Percentiles rank a stretch among this genome's conserved stretches.
Conservation (phyloP, 1,140 invertebrate species). For the Ladona fulva region DNA sequence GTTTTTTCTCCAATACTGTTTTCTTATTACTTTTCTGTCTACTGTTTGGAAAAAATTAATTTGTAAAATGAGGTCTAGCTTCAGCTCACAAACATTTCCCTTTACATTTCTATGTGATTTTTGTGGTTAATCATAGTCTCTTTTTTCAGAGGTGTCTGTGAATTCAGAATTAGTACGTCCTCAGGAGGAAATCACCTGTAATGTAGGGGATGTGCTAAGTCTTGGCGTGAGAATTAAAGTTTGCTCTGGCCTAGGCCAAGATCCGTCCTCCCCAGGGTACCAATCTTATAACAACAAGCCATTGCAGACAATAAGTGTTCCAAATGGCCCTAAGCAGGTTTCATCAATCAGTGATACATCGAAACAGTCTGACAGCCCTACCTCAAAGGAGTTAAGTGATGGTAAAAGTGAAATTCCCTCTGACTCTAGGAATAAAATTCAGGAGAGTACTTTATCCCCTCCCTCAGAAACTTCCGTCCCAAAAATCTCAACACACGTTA, state of each 20-base stretch:
- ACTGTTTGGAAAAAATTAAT: too few species aligned
- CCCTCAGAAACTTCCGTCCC: background rate
- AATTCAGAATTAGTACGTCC: slow-evolving; percentile 56
- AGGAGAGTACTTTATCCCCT: background rate
- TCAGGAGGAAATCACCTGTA: slow-evolving; percentile 48
- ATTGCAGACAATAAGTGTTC: background rate
- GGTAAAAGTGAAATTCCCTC: background rate
- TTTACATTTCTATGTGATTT: background rate
- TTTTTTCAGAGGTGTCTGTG: slow-evolving; percentile 55
- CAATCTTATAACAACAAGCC: background rate
- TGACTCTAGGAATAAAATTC: background rate
- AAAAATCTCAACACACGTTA: background rate
- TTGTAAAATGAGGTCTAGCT: too few species aligned
- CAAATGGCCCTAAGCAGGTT: background rate
- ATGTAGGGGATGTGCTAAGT: background rate
- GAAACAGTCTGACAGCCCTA: background rate
- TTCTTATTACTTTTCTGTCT: too few species aligned
- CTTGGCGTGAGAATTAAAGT: slow-evolving; percentile 2
- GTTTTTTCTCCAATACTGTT: too few species aligned
- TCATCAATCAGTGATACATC: background rate
- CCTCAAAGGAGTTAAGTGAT: background rate
- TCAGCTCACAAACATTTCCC: too few species aligned
- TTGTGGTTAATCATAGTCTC: slow-evolving; percentile 15
- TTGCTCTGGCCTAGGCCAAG: background rate
- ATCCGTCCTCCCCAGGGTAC: background rate